Conservation (phyloP, 2,797 vertebrate genomes). For the Pagetopsis macropterus region DNA sequence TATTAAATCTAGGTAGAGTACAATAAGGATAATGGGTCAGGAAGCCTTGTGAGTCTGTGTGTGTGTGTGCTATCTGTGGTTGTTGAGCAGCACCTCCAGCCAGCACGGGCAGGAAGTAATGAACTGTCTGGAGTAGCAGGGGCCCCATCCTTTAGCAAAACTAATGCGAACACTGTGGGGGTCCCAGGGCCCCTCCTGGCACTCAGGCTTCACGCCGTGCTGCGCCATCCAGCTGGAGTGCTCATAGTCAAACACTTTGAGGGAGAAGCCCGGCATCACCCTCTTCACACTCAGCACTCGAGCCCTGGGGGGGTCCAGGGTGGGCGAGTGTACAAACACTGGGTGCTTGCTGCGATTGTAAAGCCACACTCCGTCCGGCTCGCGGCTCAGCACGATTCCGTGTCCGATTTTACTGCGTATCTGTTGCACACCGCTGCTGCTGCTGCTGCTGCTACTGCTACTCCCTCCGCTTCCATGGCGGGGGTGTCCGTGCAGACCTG, state of each 20-base stretch:
- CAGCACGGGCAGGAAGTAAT: conserved; percentile 98
- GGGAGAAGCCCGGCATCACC: conserved; percentile 95
- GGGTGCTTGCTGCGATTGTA: conserved; percentile 98
- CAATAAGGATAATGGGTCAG: conserved; percentile 87
- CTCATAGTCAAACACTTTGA: conserved; percentile 97
- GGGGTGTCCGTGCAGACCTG: conserved; percentile 30
- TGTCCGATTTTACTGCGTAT: conserved; percentile 96
- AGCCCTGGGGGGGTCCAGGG: conserved; percentile 90
- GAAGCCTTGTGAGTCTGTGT: conserved; percentile 48
- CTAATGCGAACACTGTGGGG: conserved; percentile 96
- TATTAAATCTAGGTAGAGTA: conserved; percentile 99
- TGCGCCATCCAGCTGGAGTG: conserved; percentile 88
- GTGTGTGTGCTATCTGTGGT: conserved; percentile 84
- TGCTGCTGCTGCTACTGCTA: conserved; percentile 82
- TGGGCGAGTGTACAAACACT: conserved; percentile 98
- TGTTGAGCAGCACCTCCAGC: conserved; percentile 95
- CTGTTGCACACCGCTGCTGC: conserved; percentile 89
- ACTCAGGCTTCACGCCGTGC: conserved; percentile 84
- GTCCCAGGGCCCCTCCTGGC: conserved; percentile 93
- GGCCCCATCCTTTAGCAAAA: conserved; percentile 98
- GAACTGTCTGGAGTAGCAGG: conserved; percentile 96
- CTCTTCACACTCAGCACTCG: conserved; percentile 90
- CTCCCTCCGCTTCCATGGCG: conserved; percentile 41
- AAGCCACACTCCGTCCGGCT: conserved; percentile 95
- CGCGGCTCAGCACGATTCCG: conserved; percentile 94